These are phyloP conservation scores for Aleiodes leptofemur DNA, from an alignment of 2,888 invertebrate species.

Conservation along the genomic window DNA sequence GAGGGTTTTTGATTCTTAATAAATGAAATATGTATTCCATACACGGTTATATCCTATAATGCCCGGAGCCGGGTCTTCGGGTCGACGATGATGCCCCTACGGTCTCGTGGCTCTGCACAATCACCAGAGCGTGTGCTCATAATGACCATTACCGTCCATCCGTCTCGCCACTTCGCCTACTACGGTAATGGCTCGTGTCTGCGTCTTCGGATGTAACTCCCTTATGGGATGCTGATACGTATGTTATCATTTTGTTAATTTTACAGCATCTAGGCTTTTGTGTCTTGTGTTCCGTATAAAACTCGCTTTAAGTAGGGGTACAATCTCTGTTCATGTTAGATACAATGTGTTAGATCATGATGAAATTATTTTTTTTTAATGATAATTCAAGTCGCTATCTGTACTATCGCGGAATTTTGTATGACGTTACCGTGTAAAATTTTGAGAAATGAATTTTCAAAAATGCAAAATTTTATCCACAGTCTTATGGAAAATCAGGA, in stretches of 20 bases:
- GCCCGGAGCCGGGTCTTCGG: slow-evolving; percentile 70
- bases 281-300: background rate
- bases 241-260: slow-evolving; percentile 23
- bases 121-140: slow-evolving; percentile 73
- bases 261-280: background rate
- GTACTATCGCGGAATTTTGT: too few species aligned
- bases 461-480: too few species aligned
- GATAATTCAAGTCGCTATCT: too few species aligned
- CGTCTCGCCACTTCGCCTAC: slow-evolving; percentile 69
- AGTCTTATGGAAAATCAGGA: background rate
- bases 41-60: slow-evolving; percentile 44
- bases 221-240: slow-evolving; percentile 45
- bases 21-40: slow-evolving; percentile 61
- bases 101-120: slow-evolving; percentile 72
- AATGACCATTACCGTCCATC: slow-evolving; percentile 74
- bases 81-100: slow-evolving; percentile 74
- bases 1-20: slow-evolving; percentile 57
- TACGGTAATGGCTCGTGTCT: slow-evolving; percentile 72
- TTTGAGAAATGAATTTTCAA: too few species aligned
- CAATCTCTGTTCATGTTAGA: background rate
- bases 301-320: too few species aligned
- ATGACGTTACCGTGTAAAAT: too few species aligned
- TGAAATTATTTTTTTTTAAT: too few species aligned
- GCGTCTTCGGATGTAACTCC: slow-evolving; percentile 50
- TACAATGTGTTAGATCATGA: too few species aligned